These are phyloP conservation scores for Oplegnathus fasciatus DNA, from an alignment of 2,113 vertebrate species.

Conservation along the genomic window DNA sequence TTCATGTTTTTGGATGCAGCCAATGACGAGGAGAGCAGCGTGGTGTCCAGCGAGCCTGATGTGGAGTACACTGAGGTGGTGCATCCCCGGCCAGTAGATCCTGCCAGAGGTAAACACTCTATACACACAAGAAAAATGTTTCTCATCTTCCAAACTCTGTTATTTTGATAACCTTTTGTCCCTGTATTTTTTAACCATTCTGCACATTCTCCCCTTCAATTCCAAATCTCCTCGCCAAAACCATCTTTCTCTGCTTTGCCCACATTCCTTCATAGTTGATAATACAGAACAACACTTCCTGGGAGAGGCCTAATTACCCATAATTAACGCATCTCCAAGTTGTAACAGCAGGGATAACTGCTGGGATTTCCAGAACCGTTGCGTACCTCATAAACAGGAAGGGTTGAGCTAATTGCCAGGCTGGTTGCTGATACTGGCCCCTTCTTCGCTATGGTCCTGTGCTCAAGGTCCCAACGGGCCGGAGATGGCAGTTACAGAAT, in stretches of 20 bases:
- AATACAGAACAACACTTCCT: conserved; percentile 64
- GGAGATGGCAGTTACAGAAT: conserved; percentile 24
- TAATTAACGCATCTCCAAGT: conserved; percentile 70
- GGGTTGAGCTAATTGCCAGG: conserved; percentile 68
- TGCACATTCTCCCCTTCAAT: background rate
- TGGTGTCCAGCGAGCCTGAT: conserved; percentile 69
- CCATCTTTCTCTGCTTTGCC: conserved; percentile 19
- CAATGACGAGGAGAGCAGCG: conserved; percentile 70
- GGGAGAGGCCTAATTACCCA: conserved; percentile 80
- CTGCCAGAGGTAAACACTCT: conserved; percentile 67
- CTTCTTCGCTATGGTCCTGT: conserved; percentile 24
- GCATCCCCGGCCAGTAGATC: conserved; percentile 71
- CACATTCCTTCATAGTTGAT: conserved; percentile 69
- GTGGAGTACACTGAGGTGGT: conserved; percentile 86
- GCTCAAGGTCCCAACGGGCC: conserved; percentile 10
- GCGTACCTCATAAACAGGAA: conserved; percentile 83
- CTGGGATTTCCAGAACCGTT: conserved; percentile 62
- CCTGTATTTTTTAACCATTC: background rate
- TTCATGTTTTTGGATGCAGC: conserved; percentile 44
- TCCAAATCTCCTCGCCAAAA: background rate
- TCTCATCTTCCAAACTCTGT: background rate
- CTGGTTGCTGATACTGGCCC: conserved; percentile 37
- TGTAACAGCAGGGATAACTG: conserved; percentile 26
- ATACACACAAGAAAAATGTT: background rate
- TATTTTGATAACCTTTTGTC: background rate